Conservation (phyloP, 35 echinoderm and acorn worm genomes). For the Hemicentrotus pulcherrimus region DNA sequence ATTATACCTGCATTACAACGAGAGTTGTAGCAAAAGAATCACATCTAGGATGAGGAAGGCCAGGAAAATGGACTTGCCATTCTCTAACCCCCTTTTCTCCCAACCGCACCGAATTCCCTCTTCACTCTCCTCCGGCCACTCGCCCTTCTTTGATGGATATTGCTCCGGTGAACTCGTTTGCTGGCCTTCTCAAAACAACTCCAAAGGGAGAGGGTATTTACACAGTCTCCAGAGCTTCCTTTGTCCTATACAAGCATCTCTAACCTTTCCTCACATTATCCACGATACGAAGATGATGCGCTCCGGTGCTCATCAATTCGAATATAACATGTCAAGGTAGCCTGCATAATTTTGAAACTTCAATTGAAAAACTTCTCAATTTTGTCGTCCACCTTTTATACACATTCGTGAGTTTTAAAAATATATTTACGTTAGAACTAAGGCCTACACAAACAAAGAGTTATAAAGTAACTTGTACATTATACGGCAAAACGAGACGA, state of each 20-base stretch:
- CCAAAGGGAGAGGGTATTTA: neutral
- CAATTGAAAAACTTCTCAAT: too few species aligned
- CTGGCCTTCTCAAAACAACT: neutral
- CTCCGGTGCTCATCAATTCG: neutral
- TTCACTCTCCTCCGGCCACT: neutral
- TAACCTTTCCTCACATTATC: neutral
- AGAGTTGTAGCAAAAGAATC: neutral
- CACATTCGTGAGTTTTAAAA: too few species aligned
- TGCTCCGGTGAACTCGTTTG: neutral
- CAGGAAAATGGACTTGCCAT: neutral
- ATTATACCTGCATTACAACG: neutral
- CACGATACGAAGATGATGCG: neutral
- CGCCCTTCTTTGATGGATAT: neutral
- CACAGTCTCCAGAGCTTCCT: neutral
- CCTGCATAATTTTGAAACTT: neutral
- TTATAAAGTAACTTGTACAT: too few species aligned
- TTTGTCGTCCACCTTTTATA: too few species aligned
- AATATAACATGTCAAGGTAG: neutral
- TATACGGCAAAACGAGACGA: too few species aligned
- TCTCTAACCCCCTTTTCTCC: neutral
- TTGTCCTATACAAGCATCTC: neutral
- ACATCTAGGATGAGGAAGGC: neutral
- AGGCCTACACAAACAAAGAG: too few species aligned
- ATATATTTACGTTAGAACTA: too few species aligned
- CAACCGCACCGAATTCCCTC: neutral